Base-by-base conservation (phyloP, 2,113 vertebrate species). In the Tachuris rubrigastra region DNA sequence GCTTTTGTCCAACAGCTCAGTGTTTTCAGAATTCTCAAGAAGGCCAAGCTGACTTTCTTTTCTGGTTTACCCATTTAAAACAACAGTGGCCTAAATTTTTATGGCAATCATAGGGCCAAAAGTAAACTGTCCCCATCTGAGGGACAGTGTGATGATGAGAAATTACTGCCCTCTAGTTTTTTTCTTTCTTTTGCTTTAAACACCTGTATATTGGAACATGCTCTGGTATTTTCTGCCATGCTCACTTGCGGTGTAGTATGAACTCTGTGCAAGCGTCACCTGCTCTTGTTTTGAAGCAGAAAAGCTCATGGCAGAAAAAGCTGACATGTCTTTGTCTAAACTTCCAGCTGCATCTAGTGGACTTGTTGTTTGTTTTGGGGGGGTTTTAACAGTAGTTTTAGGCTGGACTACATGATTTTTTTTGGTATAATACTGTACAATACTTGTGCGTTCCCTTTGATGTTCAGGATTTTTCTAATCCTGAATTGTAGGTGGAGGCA, bases 291-390 rank as follows among this genome's bases (percentile, higher is more conserved):
- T 80, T 18, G 67, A 77, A 90, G 59, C 55, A 35, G 47, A 91
- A 81, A 75, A 85, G 53, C 58, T 90, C 24, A 25, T 14, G 37
- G 53, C 35, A 91, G 75, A 69, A 95, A 80, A 94, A 80, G 72
- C 85, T 90, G 82, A 72, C 19, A 0, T 5, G 4, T 39, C 69
- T 93, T 71, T 63, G 52, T 47, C 39, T 72, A 31, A 89, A 86
- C 50, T 81, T 90, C 78, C 24, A 74, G 83, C 55, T 81, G 31
- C 14, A 16, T 84, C 39, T 78, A 55, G 39, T 71, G 60, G 60
- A 44, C 42, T 90, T 77, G 28, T 55, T 90, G 37, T 42, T 25
- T 4, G 2, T 12, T 3, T 52, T n/a, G n/a, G n/a, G n/a, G n/a
- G n/a, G n/a, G n/a, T n/a, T 68, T 58, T 23, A 55, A 31, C 28